Base-by-base conservation (phyloP, 2,797 vertebrate genomes). In the Nannoperca obscura region DNA sequence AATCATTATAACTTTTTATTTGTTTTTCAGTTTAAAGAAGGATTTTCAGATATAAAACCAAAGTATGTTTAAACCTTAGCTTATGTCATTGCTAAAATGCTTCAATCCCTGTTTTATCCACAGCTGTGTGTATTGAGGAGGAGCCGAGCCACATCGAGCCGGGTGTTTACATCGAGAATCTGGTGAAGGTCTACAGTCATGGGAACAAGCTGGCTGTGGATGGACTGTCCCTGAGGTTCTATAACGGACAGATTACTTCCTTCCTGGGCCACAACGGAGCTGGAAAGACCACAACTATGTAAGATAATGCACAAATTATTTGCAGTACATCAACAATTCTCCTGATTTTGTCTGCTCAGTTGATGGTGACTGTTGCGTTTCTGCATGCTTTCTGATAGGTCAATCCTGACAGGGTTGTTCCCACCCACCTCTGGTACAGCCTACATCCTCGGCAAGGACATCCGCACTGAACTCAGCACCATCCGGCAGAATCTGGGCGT, bases 231-330 rank as follows among this genome's bases (percentile, higher is more conserved):
- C 91, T 99, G 71, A 97, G 96, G 86, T 99, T 99, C 92, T 99
- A 99, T 0, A 97, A 99, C 86, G 98, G 96, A 36, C 98, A 99
- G 87, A 99, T 99, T 85, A 99, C 98, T 2, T 99, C 98, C 30
- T 99, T 99, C 87, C 93, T 99, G 34, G 98, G 98, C 24, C 98
- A 99, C 93, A 99, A 99, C 0, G 98, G 98, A 92, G 98, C 98
- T 5, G 98, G 98, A 50, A 99, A 99, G 92, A 99, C 98, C 44
- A 99, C 98, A 57, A 99, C 98, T 20, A 99, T 99, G 98, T 99
- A 97, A 96, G 97, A 82, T 30, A 30, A 55, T 7, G 5, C 20
- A 57, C 38, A 36, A 15, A 4, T 32, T 7, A 42, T 44, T 59
- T 5, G 5, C 14, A 22, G n/a, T 6, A 5, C 11, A 22, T 58